Percentiles rank a stretch among this genome's conserved stretches.
Evolutionary conservation across 2,797 vertebrate species (phyloP).

Genomic region (Clarias pachynema): DNA sequence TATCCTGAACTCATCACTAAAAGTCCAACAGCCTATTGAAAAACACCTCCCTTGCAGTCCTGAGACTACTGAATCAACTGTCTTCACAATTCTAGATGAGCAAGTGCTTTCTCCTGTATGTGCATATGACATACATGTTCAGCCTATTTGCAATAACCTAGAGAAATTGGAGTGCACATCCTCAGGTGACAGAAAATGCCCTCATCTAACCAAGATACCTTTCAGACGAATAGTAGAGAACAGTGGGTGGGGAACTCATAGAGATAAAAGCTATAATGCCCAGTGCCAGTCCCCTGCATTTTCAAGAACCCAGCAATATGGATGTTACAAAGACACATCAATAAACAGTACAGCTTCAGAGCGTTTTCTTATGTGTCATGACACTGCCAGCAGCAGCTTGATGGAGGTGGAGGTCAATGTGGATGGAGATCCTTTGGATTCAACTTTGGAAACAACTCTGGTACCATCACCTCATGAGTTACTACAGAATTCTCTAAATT

Average conservation of each 20-base stretch:
- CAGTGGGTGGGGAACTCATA: constrained; percentile 42
- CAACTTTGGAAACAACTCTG: constrained; percentile 17
- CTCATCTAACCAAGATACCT: constrained; percentile 62
- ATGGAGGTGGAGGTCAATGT: constrained; percentile 83
- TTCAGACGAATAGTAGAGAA: constrained; percentile 48
- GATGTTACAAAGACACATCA: constrained; percentile 54
- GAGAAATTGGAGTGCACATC: constrained; percentile 45
- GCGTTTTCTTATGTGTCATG: constrained; percentile 64
- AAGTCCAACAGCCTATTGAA: constrained; percentile 46
- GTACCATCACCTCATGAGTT: constrained; percentile 12
- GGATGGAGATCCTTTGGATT: constrained; percentile 77
- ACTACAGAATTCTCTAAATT: constrained; percentile 49
- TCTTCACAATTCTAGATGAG: constrained; percentile 77
- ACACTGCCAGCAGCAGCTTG: constrained; percentile 74
- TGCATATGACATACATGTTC: constrained; percentile 66
- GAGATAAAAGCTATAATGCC: constrained; percentile 32
- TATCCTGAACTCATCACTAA: constrained; percentile 2
- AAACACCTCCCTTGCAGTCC: constrained; percentile 70
- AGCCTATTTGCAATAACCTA: constrained; percentile 56
- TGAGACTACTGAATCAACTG: constrained; percentile 76
- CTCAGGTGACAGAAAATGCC: constrained; percentile 49
- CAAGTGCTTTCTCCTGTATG: constrained; percentile 74
- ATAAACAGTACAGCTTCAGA: constrained; percentile 54
- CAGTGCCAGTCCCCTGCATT: constrained; percentile 2
- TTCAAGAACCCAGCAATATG: constrained; percentile 27